Evolutionary conservation across 1,140 invertebrate genomes (phyloP), one percentile per base, ranked within the genome.

Genomic region (Drosophila lini): DNA sequence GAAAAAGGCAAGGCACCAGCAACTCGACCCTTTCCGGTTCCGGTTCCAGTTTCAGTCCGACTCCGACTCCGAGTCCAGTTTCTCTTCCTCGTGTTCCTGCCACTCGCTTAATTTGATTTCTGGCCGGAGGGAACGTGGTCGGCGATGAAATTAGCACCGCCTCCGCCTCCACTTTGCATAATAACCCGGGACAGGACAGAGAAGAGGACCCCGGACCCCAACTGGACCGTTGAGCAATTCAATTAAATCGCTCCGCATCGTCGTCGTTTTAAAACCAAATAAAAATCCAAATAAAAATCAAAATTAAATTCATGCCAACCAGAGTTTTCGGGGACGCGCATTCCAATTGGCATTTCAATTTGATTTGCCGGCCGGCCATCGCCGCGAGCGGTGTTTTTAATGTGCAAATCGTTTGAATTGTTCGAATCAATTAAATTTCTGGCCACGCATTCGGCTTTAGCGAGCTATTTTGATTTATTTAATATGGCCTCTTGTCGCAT

Each of bases 211-310:
- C 15, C 16, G 34, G n/a, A 22, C 22, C 25, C 25, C 13, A 48
- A 68, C 50, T 10, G 59, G 62, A 44, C 65, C 44, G 25, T 50
- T 50, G 28, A 16, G 65, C 68, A 76, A 82, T 82, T 82, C 80
- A 82, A 82, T 82, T 82, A 82, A 82, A 83, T 82, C 80, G 80
- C 65, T 83, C 25, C 25, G 25, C 25, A 19, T 22, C 22, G 22
- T 28, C 80, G 70, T 52, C 80, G 70, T 64, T 83, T 83, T 69
- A 82, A 81, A 81, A 76, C 60, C 73, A 50, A 71, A 81, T 77
- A 80, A 81, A 81, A 81, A 81, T 50, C 57, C 60, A 82, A 79
- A 83, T 83, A 82, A 82, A 82, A 83, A 82, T 83, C 80, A 83
- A 83, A 82, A 82, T 82, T 80, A 82, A 82, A 82, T 83, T 82